phyloP scores from a whole-genome alignment of 37 sponge, comb jelly and placozoan genomes.

The Aplysina aerophoba region DNA sequence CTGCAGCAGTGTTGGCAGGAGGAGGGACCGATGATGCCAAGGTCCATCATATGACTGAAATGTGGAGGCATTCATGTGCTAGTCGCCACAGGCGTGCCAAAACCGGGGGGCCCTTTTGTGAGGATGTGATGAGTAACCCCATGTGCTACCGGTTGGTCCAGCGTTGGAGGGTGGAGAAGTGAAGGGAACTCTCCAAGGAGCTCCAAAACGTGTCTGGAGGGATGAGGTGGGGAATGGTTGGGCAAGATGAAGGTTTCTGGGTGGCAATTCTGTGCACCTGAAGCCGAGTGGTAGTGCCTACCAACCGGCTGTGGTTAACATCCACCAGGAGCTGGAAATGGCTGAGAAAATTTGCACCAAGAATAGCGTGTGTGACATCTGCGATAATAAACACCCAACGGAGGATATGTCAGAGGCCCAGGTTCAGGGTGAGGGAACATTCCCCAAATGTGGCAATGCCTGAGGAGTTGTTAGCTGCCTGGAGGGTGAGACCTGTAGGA shows the following conservation, averaged over 20 bases:
- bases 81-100: constrained; percentile 29
- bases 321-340: constrained; percentile 48
- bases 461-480: too few relatives aligned
- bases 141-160: constrained; percentile 11
- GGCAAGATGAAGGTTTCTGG: too few relatives aligned
- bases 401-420: constrained; percentile 56
- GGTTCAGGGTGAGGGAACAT: constrained; percentile 51
- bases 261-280: constrained; percentile 25
- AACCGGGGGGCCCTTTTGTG: constrained; percentile 50
- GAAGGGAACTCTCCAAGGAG: too few relatives aligned
- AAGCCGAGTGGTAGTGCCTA: constrained; percentile 30
- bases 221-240: too few relatives aligned
- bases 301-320: background rate
- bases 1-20: constrained; percentile 33
- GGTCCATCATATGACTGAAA: constrained; percentile 51
- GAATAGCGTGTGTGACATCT: constrained; percentile 65
- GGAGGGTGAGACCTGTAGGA: background rate
- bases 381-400: constrained; percentile 69
- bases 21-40: constrained; percentile 52
- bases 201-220: background rate
- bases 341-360: constrained; percentile 64
- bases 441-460: too few relatives aligned
- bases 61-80: constrained; percentile 31
- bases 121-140: constrained; percentile 48
- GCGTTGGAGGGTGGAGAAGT: too few relatives aligned